Percentiles rank a stretch among this genome's conserved stretches.
These are phyloP conservation scores for Lasius fuliginosus DNA, from an alignment of 2,888 invertebrate species.

Conservation along the genomic window DNA sequence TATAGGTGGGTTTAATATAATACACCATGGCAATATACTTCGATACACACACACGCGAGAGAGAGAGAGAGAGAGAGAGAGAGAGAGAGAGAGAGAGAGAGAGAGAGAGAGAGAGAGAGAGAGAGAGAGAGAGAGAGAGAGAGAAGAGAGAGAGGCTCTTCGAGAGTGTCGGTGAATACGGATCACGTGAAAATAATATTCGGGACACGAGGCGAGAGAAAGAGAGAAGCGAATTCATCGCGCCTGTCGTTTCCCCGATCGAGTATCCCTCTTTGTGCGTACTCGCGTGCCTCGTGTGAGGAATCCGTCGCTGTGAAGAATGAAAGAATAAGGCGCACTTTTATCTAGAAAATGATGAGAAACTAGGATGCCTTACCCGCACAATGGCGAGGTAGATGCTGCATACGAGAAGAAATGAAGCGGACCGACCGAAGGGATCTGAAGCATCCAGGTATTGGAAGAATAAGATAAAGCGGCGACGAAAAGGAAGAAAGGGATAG, in stretches of 20 bases:
- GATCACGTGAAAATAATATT: conserved; percentile 46
- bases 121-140: background rate
- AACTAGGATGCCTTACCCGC: conserved; percentile 39
- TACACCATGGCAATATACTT: conserved; percentile 9
- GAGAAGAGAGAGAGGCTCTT: background rate
- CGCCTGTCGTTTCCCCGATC: conserved; percentile 45
- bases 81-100: background rate
- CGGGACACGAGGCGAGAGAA: background rate
- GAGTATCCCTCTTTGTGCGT: conserved; percentile 39
- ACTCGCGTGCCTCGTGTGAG: conserved; percentile 50
- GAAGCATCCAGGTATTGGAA: conserved; percentile 48
- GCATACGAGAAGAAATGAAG: conserved; percentile 54
- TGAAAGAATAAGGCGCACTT: conserved; percentile 55
- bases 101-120: background rate
- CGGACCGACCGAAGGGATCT: conserved; percentile 36
- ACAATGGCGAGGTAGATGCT: conserved; percentile 48
- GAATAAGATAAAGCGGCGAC: conserved; percentile 41
- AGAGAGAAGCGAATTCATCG: conserved; percentile 30
- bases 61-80: background rate
- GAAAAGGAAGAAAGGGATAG: conserved; percentile 28
- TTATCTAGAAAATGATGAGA: conserved; percentile 53
- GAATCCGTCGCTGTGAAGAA: conserved; percentile 45
- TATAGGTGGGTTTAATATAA: conserved; percentile 40
- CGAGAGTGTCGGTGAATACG: conserved; percentile 14
- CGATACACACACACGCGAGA: background rate